Evolutionary conservation across 2,113 vertebrate species (phyloP), one percentile per base, ranked within the genome.

Genomic region (Prionailurus viverrinus): DNA sequence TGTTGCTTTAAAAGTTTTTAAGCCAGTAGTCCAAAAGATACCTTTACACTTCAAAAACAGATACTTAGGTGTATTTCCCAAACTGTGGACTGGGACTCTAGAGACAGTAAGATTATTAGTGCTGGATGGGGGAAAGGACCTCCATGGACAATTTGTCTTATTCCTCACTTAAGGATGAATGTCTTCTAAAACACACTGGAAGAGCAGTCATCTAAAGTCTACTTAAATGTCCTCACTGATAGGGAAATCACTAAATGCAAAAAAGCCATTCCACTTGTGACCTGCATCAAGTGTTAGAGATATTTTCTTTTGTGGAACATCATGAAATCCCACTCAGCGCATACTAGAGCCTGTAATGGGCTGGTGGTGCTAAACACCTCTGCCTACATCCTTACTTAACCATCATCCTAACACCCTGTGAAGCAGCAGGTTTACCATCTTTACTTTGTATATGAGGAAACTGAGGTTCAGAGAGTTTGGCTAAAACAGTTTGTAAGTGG

Each of bases 1-100:
- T 74, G 61, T 29, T 74, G 61, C 21, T 95, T 93, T 93, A 96
- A 41, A 82, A 29, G 39, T 36, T 88, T 97, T 92, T 55, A 83
- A 93, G 41, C 14, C 91, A 69, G 58, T 48, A 68, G 39, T 68
- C 58, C 8, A 76, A 51, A 95, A 82, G 48, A 41, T 8, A 29
- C 29, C 33, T 53, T 58, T 27, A 91, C 18, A 12, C 66, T 91
- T 88, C 27, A 89, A 71, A 88, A 89, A n/a, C 36, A 85, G 74
- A 86, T 82, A 19, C n/a, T 51, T 76, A 33, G 45, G 39, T 85
- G 89, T 92, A 82, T 53, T 96, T 31, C 7, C 27, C 29, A 58
- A 95, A 93, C 76, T 68, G 45, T 7, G 27, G 19, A 55, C 87
- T 65, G 1, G 31, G 45, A 86, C 36, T 84, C 36, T 41, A 63